Evolutionary conservation across 2,888 invertebrate species (phyloP).

Genomic region (Flexamia atlantica): DNA sequence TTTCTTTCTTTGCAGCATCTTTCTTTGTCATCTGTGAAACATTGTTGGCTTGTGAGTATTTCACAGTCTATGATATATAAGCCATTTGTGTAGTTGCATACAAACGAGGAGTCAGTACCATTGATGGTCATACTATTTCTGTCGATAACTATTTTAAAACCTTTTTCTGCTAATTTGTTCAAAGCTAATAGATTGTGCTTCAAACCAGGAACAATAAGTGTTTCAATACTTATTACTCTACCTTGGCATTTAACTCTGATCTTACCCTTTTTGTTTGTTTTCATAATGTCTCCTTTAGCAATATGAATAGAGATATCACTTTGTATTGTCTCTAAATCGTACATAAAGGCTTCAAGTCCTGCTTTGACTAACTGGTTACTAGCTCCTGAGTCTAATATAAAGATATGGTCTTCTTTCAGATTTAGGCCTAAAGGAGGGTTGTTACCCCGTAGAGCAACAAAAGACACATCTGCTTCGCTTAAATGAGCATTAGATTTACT

Average conservation of each 20-base stretch:
- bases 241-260: neutral
- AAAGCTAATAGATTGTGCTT: conserved; percentile 53
- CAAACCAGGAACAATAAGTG: conserved; percentile 40
- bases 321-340: neutral
- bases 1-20: no score
- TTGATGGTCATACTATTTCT: neutral
- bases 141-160: neutral
- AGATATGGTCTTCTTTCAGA: neutral
- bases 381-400: neutral
- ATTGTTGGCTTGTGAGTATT: neutral
- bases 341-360: conserved; percentile 12
- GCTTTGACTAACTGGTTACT: conserved; percentile 8
- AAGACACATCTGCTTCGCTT: neutral
- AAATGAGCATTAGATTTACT: neutral
- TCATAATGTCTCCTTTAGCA: conserved; percentile 40
- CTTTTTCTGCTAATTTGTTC: conserved; percentile 16
- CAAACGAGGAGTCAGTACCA: neutral
- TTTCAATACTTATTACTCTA: conserved; percentile 29
- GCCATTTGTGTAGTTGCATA: conserved; percentile 32
- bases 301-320: conserved; percentile 35
- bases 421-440: neutral
- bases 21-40: neutral
- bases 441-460: conserved; percentile 38
- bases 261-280: conserved; percentile 39
- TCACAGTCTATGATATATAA: conserved; percentile 19